Evolutionary conservation across 64 coral and sea anemone genomes (phyloP), one percentile per base, ranked within the genome.

Genomic region (Anthopleura sola): DNA sequence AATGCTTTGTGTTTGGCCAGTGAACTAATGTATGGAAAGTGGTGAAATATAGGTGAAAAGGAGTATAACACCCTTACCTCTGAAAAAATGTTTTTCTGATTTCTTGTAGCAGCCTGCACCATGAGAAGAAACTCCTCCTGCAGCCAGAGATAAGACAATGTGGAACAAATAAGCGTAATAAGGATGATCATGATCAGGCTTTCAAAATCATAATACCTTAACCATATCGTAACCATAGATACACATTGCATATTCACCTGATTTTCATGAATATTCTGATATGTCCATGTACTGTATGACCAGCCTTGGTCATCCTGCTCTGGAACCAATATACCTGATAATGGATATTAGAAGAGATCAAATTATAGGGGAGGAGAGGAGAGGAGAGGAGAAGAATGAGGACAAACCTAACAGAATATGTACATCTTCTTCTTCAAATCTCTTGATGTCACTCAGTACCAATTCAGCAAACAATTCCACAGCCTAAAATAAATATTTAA

Each of bases 331-430:
- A 71, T 29, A 71, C 66, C 66, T 71, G 28, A 15, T 15, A 32
- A 20, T 23, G 24, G 24, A 62, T 6, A 17, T 6, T 6, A 53
- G 50, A 53, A 12, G 50, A 53, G 50, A 53, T n/a, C n/a, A n/a
- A n/a, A n/a, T n/a, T n/a, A n/a, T 3, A 11, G 46, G 46, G 11
- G 46, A 48, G 46, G 46, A 17, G 50, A 17, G 50, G 50, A 17
- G 50, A 17, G 50, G 50, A 53, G 50, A 17, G 50, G 50, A 51
- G 49, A 51, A 16, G 20, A 83, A 1, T 55, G 71, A 75, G 50
- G 28, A 58, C 44, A 74, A 82, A 93, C 92, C 92, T 76, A 93
- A 76, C 53, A 86, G 47, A 23, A 93, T 76, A 29, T 93, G 84
- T 3, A 53, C 31, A 40, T 60, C 76, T 82, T 53, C 83, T n/a